Conservation (phyloP, 2,113 vertebrate species). For the Hiodon alosoides region DNA sequence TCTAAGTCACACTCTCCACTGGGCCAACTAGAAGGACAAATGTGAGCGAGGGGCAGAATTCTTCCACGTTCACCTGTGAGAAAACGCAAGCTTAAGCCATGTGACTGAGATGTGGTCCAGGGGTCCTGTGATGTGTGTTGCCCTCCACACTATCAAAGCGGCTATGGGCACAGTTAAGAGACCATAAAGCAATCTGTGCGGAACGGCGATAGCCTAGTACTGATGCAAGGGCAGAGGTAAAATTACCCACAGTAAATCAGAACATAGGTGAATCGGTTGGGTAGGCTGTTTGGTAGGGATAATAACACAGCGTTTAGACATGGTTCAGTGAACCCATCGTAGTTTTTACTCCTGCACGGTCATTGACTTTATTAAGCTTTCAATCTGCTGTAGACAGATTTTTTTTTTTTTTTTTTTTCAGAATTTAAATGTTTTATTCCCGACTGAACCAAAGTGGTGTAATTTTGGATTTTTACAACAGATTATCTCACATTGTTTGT, state of each 20-base stretch:
- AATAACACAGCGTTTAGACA: conserved; percentile 43
- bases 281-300: conserved; percentile 43
- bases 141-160: conserved; percentile 31
- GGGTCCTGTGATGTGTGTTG: conserved; percentile 44
- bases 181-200: conserved; percentile 35
- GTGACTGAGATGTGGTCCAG: conserved; percentile 25
- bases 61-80: neutral
- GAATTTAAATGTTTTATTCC: conserved; percentile 28
- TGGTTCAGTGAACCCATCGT: conserved; percentile 34
- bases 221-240: conserved; percentile 40
- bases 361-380: conserved; percentile 41
- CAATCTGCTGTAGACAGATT: conserved; percentile 27
- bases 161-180: conserved; percentile 4
- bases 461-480: conserved; percentile 31
- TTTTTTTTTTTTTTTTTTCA: conserved; percentile 19
- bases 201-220: conserved; percentile 50
- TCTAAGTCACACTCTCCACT: too few relatives aligned
- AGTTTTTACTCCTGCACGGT: conserved; percentile 27
- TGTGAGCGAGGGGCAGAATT: neutral
- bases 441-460: conserved; percentile 21
- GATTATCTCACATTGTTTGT: conserved; percentile 20
- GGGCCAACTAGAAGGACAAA: neutral
- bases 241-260: conserved; percentile 51
- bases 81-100: neutral
- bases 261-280: conserved; percentile 41